A percentile compares a stretch with the other conserved stretches of the same genome.
Evolutionary conservation across 2,888 invertebrate genomes (phyloP).

Genomic region (Lobophora halterata): DNA sequence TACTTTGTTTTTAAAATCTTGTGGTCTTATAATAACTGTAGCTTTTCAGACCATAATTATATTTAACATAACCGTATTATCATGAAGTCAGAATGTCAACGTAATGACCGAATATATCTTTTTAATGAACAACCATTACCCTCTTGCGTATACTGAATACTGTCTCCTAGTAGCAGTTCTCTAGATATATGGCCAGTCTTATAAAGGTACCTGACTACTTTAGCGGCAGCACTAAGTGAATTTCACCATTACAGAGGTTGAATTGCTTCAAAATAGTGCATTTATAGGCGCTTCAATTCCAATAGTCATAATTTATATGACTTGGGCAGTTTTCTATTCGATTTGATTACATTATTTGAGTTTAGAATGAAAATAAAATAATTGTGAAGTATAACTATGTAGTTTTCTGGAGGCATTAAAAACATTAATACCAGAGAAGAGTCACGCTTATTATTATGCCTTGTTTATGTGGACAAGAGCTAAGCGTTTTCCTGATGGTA

Average conservation of each 20-base stretch:
- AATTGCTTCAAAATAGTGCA: constrained; percentile 27
- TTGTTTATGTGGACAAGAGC: too few relatives aligned
- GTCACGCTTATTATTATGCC: too few relatives aligned
- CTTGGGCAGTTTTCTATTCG: too few relatives aligned
- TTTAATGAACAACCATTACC: constrained; percentile 71
- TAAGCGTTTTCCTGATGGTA: too few relatives aligned
- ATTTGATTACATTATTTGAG: too few relatives aligned
- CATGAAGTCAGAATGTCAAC: constrained; percentile 55
- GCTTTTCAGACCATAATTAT: not conserved
- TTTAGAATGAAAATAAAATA: too few relatives aligned
- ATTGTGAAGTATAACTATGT: too few relatives aligned
- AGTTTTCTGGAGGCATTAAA: too few relatives aligned
- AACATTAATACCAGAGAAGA: too few relatives aligned
- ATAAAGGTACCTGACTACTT: constrained; percentile 45
- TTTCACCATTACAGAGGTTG: constrained; percentile 51
- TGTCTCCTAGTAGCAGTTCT: constrained; percentile 48
- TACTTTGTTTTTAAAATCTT: too few relatives aligned
- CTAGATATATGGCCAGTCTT: constrained; percentile 57
- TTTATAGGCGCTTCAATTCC: constrained; percentile 4
- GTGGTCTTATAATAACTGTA: too few relatives aligned
- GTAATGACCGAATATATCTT: constrained; percentile 74
- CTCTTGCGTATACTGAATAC: constrained; percentile 60
- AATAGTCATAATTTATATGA: constrained; percentile 18
- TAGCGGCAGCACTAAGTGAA: constrained; percentile 51
- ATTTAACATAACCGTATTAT: constrained; percentile 51